Base-by-base conservation (phyloP, 2,797 vertebrate genomes). In the Lophotriccus pileatus region DNA sequence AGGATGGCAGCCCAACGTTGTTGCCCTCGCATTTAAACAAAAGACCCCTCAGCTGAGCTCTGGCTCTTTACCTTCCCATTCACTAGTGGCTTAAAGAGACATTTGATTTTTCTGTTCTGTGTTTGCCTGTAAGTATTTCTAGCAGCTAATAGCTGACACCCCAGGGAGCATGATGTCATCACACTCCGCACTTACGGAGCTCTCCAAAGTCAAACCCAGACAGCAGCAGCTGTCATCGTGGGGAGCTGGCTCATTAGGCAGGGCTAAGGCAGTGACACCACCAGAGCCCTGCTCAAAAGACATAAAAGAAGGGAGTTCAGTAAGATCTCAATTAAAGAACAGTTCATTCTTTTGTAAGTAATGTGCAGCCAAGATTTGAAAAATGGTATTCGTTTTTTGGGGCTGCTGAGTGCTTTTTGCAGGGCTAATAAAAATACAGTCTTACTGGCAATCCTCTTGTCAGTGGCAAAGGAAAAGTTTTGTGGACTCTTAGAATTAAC, bases 51-150 rank as follows among this genome's bases (percentile, higher is more conserved):
- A 69, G 69, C 52, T 59, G 37, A 77, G 63, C 67, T 90, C 37
- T 63, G 1, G 47, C 62, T 91, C 41, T 59, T 58, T 56, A 85
- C 78, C 84, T 96, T 87, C 82, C 86, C 93, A 80, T 93, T 88
- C 89, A 68, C 58, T 58, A 44, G 34, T 41, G 62, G 72, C 81
- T 94, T 83, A 84, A 94, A 84, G 75, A 97, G 91, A 94, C 84
- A 94, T 93, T 97, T 87, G 87, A 93, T 92, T 97, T 96, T 97
- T 96, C 95, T 96, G 2, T 94, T 93, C 94, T 16, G 60, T 95
- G 76, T 91, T 97, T 91, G 92, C 89, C 91, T 94, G 87, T 88
- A 95, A 91, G 96, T 97, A 97, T 97, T 97, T 96, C 97, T 96
- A 97, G 97, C 95, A 86, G 63, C 92, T 96, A 89, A 95, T 96